Evolutionary conservation across 1,140 invertebrate genomes (phyloP), one percentile per base, ranked within the genome.

Genomic region (Neodiprion fabricii): DNA sequence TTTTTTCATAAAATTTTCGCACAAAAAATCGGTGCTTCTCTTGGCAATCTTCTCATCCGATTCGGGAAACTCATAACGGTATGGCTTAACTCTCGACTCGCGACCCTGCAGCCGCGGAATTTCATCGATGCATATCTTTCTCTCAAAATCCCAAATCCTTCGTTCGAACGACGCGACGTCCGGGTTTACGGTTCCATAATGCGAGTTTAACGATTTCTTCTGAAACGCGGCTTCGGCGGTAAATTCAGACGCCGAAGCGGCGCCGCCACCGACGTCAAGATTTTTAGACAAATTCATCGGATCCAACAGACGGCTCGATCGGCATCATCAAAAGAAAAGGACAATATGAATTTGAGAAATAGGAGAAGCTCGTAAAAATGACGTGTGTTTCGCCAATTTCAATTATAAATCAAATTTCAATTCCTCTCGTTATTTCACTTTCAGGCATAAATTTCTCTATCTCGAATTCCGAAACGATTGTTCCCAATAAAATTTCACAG

Each of bases 201-300:
- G 53, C 53, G 53, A 61, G 2, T 48, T 14, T 71, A 71, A 71
- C 70, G 70, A 71, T 71, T 71, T 71, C 23, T 48, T 49, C 70
- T n/a, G 70, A 71, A 71, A 61, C 8, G n/a, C 5, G 28, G 28
- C 28, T 40, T 40, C 28, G 5, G 28, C 28, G 28, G 5, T 40
- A 40, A 21, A 40, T 40, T 40, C 28, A 40, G 28, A 40, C 28
- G 28, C 28, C 28, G 28, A 40, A 40, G 68, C 28, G 23, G 68
- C 14, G 68, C n/a, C 14, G 68, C 68, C 14, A 71, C 53, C n/a
- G 53, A 71, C 28, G 28, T 40, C 28, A 40, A 11, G 12, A 48
- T 50, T 49, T 50, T 23, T 40, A 12, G 70, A 71, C 70, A 71
- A 71, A 71, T 71, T 71, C 70, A 50, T 71, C 70, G 70, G 70